Base-by-base conservation (phyloP, 2,888 invertebrate genomes). In the Noctuana brunneofusca region DNA sequence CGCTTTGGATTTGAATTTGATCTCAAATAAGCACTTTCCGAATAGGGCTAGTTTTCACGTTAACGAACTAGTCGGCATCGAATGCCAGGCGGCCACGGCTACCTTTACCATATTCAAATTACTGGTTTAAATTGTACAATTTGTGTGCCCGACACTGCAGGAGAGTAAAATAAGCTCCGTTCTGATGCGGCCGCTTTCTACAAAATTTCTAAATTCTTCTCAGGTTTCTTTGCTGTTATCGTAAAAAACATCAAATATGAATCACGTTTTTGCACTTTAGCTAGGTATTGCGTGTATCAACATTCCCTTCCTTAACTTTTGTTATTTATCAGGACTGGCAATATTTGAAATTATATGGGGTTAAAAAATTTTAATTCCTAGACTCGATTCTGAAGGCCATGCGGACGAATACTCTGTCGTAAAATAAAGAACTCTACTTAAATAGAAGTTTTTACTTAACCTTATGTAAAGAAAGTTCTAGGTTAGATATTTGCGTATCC, bases 71-170 rank as follows among this genome's bases (percentile, higher is more conserved):
- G 71, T 69, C 65, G 60, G 58, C 53, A 48, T 57, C 66, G 62
- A 54, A 43, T 46, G 46, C 35, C 35, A 11, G 22, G 41, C 41
- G 53, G 67, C 64, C 71, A 65, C 64, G 69, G 71, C 72, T 72
- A 74, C 72, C 80, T 24, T 5, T 79, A 80, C 81, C 80, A 78
- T 81, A 83, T 83, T 83, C 79, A 84, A 84, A 84, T 84, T 83
- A 83, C 83, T 79, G 81, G 82, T 84, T 83, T 82, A 76, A 78
- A 80, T 80, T 65, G 77, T 80, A 76, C 75, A 43, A 65, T 63
- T 60, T 71, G 69, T 68, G 67, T 69, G 68, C 70, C 69, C 72
- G 69, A 63, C 73, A 70, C 72, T 66, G 73, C 78, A 74, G 75
- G 76, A 75, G 74, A 75, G 74, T 71, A 16, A n/a, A n/a, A n/a